Evolutionary conservation across 1,140 invertebrate species (phyloP), one percentile per base, ranked within the genome.

Genomic region (Zaprionus nigranus): DNA sequence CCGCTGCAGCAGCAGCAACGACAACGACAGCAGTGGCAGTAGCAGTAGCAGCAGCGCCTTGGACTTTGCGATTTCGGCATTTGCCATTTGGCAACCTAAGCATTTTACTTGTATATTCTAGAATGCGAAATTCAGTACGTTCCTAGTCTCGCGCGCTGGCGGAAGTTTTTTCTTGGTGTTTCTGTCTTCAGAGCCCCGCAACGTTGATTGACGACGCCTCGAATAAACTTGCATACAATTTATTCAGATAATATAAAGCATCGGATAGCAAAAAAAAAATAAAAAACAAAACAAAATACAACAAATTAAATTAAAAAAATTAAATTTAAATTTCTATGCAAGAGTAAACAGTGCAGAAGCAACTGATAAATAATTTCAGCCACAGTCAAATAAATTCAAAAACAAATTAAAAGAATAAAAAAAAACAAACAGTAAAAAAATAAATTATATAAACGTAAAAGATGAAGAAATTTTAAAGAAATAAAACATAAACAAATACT

Each of bases 91-190:
- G 34, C 75, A 78, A 78, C 58, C 79, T 78, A 84, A 82, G 73
- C 83, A 78, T 82, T 90, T 88, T 82, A 85, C 85, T 90, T 88
- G 84, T 81, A 75, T 76, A 79, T 76, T 69, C 76, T 82, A 77
- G 73, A 82, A 90, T 90, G 77, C 82, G 76, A 90, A 83, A 87
- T 90, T 91, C 85, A 91, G 90, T 91, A 84, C 85, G 90, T 90
- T 91, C 85, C 85, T 82, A 91, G 88, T 91, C 90, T 90, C 88
- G 79, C 90, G 85, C 85, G 85, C 84, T 90, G 85, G 81, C 84
- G 88, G 84, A 88, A 84, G 84, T 88, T 87, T 87, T 87, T 88
- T 70, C 85, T 81, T 84, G 69, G 83, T 85, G 69, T 88, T 78
- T 84, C 74, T 83, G 87, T 75, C 84, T 81, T 64, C 62, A 73